phyloP scores from a whole-genome alignment of 2,113 vertebrate genomes.

The Gobius niger region DNA sequence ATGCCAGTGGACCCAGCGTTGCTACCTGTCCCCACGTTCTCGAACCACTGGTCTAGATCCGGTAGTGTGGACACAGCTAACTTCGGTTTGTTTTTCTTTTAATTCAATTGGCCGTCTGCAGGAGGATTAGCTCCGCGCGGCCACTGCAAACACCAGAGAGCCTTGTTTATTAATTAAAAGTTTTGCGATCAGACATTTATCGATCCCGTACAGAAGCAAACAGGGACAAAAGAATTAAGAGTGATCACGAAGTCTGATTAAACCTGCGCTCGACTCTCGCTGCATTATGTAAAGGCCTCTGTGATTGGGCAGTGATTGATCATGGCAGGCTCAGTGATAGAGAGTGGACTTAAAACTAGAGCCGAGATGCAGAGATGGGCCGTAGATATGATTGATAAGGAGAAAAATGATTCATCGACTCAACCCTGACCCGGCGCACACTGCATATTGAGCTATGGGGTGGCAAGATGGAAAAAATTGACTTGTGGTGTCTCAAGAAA shows the following conservation, averaged over 20 bases:
- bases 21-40: background rate
- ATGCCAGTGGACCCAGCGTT: background rate
- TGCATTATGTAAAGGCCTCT: slow-evolving; percentile 55
- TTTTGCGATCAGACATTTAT: slow-evolving; percentile 27
- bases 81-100: background rate
- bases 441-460: slow-evolving; percentile 46
- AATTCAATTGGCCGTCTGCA: slow-evolving; percentile 1
- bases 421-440: slow-evolving; percentile 49
- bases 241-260: slow-evolving; percentile 46
- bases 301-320: slow-evolving; percentile 59
- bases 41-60: slow-evolving; percentile 3
- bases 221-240: slow-evolving; percentile 31
- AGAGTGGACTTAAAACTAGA: slow-evolving; percentile 48
- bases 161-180: slow-evolving; percentile 8
- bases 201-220: slow-evolving; percentile 16
- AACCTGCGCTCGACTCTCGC: slow-evolving; percentile 43
- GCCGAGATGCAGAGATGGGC: slow-evolving; percentile 55
- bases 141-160: slow-evolving; percentile 4
- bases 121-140: background rate
- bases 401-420: slow-evolving; percentile 68
- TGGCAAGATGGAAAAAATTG: slow-evolving; percentile 37
- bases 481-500: slow-evolving; percentile 44
- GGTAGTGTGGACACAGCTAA: background rate
- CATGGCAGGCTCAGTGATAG: slow-evolving; percentile 49
- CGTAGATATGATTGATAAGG: slow-evolving; percentile 66